Conservation (phyloP, 1,140 invertebrate species). For the Glomeris maerens region DNA sequence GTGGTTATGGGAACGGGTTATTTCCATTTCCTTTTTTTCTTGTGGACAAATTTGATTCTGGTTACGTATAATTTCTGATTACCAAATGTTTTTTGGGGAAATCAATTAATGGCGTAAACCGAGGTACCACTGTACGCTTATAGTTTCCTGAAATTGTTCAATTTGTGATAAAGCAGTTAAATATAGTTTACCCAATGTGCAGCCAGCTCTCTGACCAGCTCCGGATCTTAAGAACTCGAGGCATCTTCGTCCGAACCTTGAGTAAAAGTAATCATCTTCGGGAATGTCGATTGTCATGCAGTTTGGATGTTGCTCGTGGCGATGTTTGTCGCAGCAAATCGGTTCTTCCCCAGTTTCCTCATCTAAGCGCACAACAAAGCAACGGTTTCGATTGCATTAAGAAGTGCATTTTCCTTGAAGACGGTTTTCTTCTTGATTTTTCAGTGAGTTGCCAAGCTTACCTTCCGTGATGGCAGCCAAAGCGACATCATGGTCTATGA, state of each 20-base stretch:
- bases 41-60: too few species aligned
- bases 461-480: slow-evolving; percentile 51
- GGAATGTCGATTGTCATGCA: slow-evolving; percentile 82
- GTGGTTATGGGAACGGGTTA: too few species aligned
- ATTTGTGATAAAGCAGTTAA: too few species aligned
- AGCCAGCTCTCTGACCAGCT: slow-evolving; percentile 33
- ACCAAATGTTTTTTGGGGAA: too few species aligned
- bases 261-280: slow-evolving; percentile 81
- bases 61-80: too few species aligned
- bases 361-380: slow-evolving; percentile 19
- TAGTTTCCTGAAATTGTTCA: too few species aligned
- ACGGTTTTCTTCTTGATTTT: neutral
- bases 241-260: slow-evolving; percentile 46
- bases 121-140: too few species aligned
- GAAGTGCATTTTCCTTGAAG: neutral
- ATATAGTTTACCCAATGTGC: slow-evolving; percentile 40
- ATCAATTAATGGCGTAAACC: too few species aligned
- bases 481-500: slow-evolving; percentile 87
- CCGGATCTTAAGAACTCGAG: slow-evolving; percentile 37
- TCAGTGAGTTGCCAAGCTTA: slow-evolving; percentile 18
- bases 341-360: slow-evolving; percentile 27
- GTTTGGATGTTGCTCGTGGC: slow-evolving; percentile 58
- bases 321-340: slow-evolving; percentile 58
- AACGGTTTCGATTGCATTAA: neutral
- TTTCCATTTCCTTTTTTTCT: too few species aligned